phyloP scores from a whole-genome alignment of 2,888 invertebrate species.

The Agonopterix alstromeriana region DNA sequence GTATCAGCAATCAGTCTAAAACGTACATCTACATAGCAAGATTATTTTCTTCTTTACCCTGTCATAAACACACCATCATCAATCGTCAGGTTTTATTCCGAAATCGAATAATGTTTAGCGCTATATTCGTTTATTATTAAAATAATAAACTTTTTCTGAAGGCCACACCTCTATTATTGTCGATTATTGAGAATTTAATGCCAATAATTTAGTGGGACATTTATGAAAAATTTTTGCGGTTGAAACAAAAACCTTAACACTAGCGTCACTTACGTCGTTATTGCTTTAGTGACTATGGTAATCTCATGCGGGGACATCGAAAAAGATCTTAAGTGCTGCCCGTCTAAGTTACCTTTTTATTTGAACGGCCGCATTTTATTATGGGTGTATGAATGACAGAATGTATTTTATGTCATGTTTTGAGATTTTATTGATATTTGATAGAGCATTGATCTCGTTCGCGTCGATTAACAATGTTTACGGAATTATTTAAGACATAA shows the following conservation, averaged over 20 bases:
- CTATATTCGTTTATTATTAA: not conserved
- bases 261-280: too few species aligned
- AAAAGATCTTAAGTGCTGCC: too few species aligned
- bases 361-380: too few species aligned
- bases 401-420: slow-evolving; percentile 4
- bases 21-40: too few species aligned
- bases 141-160: not conserved
- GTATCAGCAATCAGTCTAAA: too few species aligned
- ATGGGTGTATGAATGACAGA: slow-evolving; percentile 1
- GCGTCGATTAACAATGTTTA: too few species aligned
- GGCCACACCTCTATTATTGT: slow-evolving; percentile 2
- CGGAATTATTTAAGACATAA: too few species aligned
- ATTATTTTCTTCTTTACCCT: too few species aligned
- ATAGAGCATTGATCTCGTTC: slow-evolving; percentile 7
- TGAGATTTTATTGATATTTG: slow-evolving; percentile 7
- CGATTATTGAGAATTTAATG: slow-evolving; percentile 1
- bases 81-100: not conserved
- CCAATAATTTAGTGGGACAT: slow-evolving; percentile 5
- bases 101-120: not conserved
- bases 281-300: too few species aligned
- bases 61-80: too few species aligned
- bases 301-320: too few species aligned
- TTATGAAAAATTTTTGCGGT: not conserved
- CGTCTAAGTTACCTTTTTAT: too few species aligned
- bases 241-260: not conserved